Evolutionary conservation across 1,140 invertebrate species (phyloP).

Genomic region (Phymorhynchus buccinoides): DNA sequence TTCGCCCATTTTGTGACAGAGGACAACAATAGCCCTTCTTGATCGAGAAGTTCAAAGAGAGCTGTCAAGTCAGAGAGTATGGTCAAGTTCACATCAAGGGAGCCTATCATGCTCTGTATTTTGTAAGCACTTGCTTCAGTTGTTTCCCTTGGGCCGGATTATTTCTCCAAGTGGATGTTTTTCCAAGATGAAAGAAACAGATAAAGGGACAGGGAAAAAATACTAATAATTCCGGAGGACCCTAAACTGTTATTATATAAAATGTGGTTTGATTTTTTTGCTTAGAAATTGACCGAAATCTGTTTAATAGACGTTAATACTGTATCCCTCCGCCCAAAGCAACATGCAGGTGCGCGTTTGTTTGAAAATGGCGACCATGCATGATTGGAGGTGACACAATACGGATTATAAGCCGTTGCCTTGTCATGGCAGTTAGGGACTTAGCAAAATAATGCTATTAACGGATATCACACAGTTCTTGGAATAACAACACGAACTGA

Average conservation of each 20-base stretch:
- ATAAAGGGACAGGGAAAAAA: neutral
- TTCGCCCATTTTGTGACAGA: too few relatives aligned
- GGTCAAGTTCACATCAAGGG: too few relatives aligned
- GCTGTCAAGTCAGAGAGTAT: too few relatives aligned
- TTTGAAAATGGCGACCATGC: conserved; percentile 36
- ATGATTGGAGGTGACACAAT: neutral
- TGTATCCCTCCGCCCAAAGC: conserved; percentile 35
- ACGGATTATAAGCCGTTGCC: neutral
- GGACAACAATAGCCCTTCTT: too few relatives aligned
- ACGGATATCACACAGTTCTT: conserved; percentile 17
- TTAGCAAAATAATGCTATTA: conserved; percentile 11
- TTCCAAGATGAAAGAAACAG: neutral
- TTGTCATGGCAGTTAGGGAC: neutral
- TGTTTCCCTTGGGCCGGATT: neutral
- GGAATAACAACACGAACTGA: neutral
- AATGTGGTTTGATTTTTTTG: neutral
- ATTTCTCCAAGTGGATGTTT: neutral
- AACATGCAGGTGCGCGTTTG: conserved; percentile 41
- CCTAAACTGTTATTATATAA: neutral
- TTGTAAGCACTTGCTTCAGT: neutral
- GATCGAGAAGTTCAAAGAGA: too few relatives aligned
- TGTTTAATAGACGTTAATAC: neutral
- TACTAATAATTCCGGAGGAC: neutral
- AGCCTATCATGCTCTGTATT: too few relatives aligned
- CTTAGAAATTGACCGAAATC: neutral